Conservation (phyloP, 2,797 vertebrate genomes). For the Callimico goeldii region DNA sequence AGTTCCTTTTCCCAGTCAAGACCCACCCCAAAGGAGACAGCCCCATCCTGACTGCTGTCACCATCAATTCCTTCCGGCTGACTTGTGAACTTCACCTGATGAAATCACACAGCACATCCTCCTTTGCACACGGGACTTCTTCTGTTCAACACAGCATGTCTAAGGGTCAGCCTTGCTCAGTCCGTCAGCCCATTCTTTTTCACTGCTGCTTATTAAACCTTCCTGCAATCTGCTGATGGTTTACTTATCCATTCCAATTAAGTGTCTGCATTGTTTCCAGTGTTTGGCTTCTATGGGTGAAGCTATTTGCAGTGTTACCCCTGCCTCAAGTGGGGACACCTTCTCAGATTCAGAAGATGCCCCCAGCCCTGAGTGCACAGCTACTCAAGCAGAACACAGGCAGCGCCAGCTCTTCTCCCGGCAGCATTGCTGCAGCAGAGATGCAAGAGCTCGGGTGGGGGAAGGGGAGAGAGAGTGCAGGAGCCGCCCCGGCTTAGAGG, state of each 20-base stretch:
- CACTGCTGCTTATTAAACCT: neutral
- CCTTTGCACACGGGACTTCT: fast-evolving
- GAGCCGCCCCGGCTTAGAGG: neutral
- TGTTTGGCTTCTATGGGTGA: neutral
- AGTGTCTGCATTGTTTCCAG: neutral
- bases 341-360: neutral
- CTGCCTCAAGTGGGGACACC: neutral
- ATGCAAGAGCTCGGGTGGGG: neutral
- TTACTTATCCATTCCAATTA: neutral
- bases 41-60: neutral
- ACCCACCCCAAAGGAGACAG: neutral
- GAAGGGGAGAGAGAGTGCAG: neutral
- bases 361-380: fast-evolving
- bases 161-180: neutral
- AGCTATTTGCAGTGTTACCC: neutral
- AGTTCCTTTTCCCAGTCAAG: neutral
- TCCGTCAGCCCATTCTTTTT: fast-evolving
- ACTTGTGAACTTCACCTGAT: neutral
- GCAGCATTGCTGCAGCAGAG: neutral
- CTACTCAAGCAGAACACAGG: too few relatives aligned
- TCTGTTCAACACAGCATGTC: fast-evolving
- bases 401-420: neutral
- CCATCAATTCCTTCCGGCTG: too few relatives aligned
- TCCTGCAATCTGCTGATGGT: fast-evolving
- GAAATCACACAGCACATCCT: neutral